A percentile compares a stretch with the other conserved stretches of the same genome.
phyloP scores from a whole-genome alignment of 1,140 invertebrate genomes.

The Caerostris extrusa region DNA sequence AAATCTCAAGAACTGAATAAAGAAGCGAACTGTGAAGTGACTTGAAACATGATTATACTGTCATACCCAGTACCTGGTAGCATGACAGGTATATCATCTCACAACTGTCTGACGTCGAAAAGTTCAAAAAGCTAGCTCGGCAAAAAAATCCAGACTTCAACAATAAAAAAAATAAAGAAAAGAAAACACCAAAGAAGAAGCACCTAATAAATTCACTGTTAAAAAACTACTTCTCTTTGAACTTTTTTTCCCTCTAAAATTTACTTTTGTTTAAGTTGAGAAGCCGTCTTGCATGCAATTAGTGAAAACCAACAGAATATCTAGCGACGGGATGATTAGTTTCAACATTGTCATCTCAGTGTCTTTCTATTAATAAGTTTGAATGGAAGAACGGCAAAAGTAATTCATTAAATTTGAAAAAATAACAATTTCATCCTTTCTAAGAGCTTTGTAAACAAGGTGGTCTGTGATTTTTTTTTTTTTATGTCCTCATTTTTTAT shows the following conservation, averaged over 20 bases:
- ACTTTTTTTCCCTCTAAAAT: conserved; percentile 35
- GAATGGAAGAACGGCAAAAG: conserved; percentile 35
- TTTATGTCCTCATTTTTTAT: not conserved
- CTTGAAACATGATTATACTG: conserved; percentile 55
- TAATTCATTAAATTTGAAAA: conserved; percentile 73
- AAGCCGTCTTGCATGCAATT: conserved; percentile 56
- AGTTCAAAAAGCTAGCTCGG: not conserved
- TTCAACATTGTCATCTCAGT: conserved; percentile 70
- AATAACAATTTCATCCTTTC: conserved; percentile 64
- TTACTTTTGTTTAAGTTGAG: conserved; percentile 61
- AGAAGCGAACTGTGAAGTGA: conserved; percentile 30
- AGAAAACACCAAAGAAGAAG: not conserved
- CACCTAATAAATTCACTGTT: conserved; percentile 57
- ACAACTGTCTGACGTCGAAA: conserved; percentile 17
- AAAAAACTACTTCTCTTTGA: conserved; percentile 27
- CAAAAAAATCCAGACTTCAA: not conserved
- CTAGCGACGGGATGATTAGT: conserved; percentile 41
- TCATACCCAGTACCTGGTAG: conserved; percentile 30
- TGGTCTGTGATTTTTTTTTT: conserved; percentile 14
- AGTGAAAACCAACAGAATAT: conserved; percentile 63
- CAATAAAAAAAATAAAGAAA: not conserved
- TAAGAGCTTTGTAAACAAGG: conserved; percentile 71
- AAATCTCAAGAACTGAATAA: conserved; percentile 30
- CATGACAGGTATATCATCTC: conserved; percentile 53
- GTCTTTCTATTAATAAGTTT: conserved; percentile 19